These are phyloP conservation scores for Enteromius viviparus DNA, from an alignment of 2,797 vertebrate genomes.

Conservation along the genomic window DNA sequence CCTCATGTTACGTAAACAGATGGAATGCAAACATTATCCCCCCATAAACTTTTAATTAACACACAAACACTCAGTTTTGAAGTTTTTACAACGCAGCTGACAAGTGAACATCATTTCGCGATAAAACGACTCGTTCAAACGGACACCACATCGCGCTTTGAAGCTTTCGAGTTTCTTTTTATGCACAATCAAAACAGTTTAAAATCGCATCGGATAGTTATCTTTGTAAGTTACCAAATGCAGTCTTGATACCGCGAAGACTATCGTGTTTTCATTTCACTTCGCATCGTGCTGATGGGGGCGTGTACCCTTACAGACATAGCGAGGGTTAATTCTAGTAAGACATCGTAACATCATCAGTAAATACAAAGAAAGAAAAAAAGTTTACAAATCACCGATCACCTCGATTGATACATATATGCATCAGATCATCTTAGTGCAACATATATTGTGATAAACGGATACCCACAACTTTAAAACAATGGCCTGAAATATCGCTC, in stretches of 20 bases:
- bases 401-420: neutral
- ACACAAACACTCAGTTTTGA: neutral
- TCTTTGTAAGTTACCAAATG: neutral
- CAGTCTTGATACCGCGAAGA: neutral
- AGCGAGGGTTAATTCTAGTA: neutral
- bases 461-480: conserved; percentile 3
- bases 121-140: neutral
- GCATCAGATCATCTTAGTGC: neutral
- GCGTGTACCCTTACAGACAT: conserved; percentile 72
- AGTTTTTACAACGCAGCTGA: neutral
- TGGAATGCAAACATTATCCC: conserved; percentile 42
- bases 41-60: conserved; percentile 15
- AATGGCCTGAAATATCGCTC: neutral
- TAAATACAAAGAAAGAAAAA: neutral
- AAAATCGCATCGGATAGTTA: neutral
- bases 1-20: conserved; percentile 75
- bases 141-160: neutral
- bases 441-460: conserved; percentile 2
- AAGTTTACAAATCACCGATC: neutral
- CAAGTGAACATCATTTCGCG: neutral
- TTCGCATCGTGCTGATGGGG: conserved; percentile 66
- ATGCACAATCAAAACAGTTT: neutral
- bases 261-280: conserved; percentile 8
- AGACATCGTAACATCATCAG: neutral
- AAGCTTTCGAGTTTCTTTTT: neutral